These are phyloP conservation scores for Ametastegia equiseti DNA, from an alignment of 2,888 invertebrate genomes.

Conservation along the genomic window DNA sequence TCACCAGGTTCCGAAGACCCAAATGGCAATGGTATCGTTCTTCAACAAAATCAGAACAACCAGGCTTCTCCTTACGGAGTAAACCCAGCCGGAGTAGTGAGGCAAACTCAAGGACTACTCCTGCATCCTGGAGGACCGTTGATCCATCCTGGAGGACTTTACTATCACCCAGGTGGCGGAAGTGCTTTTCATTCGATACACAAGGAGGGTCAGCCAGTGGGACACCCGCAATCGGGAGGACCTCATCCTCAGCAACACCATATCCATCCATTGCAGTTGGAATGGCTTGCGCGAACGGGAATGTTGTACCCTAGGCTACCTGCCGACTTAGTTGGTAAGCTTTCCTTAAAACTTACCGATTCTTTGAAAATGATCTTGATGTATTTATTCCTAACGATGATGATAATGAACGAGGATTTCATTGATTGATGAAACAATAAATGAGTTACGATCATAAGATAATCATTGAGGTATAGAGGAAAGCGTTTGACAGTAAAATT, in stretches of 20 bases:
- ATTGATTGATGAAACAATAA: no score
- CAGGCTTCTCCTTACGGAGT: conserved; percentile 65
- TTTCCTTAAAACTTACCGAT: no score
- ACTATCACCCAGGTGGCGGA: conserved; percentile 70
- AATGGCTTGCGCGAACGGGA: conserved; percentile 94
- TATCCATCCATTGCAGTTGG: conserved; percentile 83
- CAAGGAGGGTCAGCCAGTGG: conserved; percentile 76
- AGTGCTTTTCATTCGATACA: conserved; percentile 76
- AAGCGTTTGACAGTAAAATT: background rate
- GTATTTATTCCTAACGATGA: background rate
- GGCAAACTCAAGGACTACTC: conserved; percentile 70
- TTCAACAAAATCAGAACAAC: conserved; percentile 69
- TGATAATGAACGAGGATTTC: background rate
- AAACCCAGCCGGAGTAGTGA: conserved; percentile 71
- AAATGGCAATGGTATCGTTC: conserved; percentile 76
- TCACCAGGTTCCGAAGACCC: conserved; percentile 91
- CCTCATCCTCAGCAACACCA: conserved; percentile 82
- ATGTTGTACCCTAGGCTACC: conserved; percentile 95
- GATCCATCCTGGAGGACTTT: conserved; percentile 69
- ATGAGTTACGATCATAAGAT: background rate
- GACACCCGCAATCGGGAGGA: conserved; percentile 70
- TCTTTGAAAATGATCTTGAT: no score
- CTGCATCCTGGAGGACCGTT: conserved; percentile 69
- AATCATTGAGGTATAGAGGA: background rate
- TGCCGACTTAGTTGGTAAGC: conserved; percentile 86